Conservation (phyloP, 2,888 invertebrate genomes). For the Platycnemis pennipes region DNA sequence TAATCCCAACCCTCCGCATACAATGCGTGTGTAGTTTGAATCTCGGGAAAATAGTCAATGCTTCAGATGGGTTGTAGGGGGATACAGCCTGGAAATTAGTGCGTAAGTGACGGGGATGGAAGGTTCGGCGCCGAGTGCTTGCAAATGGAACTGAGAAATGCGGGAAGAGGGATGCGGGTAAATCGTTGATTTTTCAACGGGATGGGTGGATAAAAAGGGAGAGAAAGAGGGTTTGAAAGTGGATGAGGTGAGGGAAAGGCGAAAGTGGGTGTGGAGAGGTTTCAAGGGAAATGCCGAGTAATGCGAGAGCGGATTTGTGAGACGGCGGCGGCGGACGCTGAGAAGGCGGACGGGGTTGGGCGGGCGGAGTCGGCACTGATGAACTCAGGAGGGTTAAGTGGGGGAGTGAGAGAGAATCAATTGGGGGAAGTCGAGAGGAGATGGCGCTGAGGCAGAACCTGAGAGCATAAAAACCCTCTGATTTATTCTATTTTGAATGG, state of each 20-base stretch:
- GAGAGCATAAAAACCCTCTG: not conserved
- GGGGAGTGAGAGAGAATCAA: not conserved
- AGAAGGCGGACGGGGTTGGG: not conserved
- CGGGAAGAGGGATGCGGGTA: not conserved
- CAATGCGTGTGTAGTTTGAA: no score
- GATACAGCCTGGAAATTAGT: no score
- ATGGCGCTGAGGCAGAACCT: not conserved
- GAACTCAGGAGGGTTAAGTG: not conserved
- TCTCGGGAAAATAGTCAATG: no score
- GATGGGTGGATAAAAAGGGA: not conserved
- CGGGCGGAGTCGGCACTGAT: not conserved
- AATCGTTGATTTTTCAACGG: not conserved
- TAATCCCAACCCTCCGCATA: no score
- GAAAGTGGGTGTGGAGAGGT: not conserved
- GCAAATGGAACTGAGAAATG: no score
- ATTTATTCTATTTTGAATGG: not conserved
- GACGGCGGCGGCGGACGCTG: not conserved
- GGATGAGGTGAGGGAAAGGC: not conserved
- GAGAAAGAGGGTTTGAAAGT: no score
- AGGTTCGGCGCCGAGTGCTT: no score
- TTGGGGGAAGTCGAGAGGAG: not conserved
- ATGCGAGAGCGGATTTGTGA: not conserved
- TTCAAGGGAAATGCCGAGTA: not conserved
- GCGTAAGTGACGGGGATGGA: no score
- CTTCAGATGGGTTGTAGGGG: no score